These are phyloP conservation scores for Mustelus asterias DNA, from an alignment of 2,113 vertebrate genomes.

Conservation along the genomic window DNA sequence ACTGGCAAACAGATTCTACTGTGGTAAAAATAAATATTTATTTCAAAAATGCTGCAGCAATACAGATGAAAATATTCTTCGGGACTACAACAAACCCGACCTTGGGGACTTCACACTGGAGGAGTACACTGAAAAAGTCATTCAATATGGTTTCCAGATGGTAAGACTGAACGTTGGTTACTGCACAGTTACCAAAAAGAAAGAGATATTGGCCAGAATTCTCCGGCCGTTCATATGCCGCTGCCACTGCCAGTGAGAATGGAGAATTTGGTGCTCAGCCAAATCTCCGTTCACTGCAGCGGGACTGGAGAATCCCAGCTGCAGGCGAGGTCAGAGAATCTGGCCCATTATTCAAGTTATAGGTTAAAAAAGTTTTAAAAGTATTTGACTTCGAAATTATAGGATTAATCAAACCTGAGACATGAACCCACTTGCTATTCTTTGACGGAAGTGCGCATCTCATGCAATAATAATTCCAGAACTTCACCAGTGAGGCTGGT, in stretches of 20 bases:
- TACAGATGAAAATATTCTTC: background rate
- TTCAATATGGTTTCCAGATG: constrained; percentile 36
- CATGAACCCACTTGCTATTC: background rate
- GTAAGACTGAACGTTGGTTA: background rate
- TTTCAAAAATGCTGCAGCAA: background rate
- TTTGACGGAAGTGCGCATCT: background rate
- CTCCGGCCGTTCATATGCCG: no score
- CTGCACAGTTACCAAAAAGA: background rate
- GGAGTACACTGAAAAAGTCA: constrained; percentile 36
- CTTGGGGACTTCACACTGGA: constrained; percentile 35
- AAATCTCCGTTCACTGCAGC: no score
- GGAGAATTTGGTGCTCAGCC: no score
- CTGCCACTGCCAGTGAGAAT: no score
- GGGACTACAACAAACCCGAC: constrained; percentile 10
- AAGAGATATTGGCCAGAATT: background rate
- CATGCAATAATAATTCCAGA: background rate
- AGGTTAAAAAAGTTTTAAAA: background rate
- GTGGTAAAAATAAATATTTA: background rate
- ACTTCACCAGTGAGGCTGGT: background rate
- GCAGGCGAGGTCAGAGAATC: no score
- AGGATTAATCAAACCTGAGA: background rate
- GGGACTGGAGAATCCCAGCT: no score
- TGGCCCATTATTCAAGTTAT: background rate
- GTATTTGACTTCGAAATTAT: background rate
- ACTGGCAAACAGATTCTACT: background rate